Evolutionary conservation across 2,113 vertebrate species (phyloP), one percentile per base, ranked within the genome.

Genomic region (Anguilla rostrata): DNA sequence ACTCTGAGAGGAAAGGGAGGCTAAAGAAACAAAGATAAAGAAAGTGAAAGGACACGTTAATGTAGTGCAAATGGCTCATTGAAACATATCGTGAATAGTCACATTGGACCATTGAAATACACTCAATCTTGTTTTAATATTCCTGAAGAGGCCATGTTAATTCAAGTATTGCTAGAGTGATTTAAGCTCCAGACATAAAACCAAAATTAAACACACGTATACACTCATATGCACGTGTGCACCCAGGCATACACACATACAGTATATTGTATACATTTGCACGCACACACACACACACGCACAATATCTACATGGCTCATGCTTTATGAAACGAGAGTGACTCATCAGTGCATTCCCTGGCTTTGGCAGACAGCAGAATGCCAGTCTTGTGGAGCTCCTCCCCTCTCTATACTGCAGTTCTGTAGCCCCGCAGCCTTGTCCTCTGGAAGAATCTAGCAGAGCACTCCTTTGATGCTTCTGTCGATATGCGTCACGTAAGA

Each of bases 1-100:
- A 96, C 92, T 84, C 92, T 91, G 63, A 95, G 87, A 40, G 95
- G 94, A 86, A 95, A 93, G 0, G 94, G 93, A 0, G 88, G 87
- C 94, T 94, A 20, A 60, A 41, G 81, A 88, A 88, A 26, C 78
- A 81, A 39, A 85, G 26, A 85, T 41, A 63, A 53, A 41, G 11
- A 84, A 79, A 85, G 34, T 56, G 66, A 53, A 20, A 71, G 49
- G 1, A 63, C 41, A 26, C n/a, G 18, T 2, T 26, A 81, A 6
- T 29, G 15, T 34, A 39, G 3, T 39, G 15, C 18, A 39, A 34
- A 39, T 81, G 79, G 39, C 49, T 85, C 16, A n/a, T 14, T 39
- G n/a, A 29, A 29, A 18, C 41, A 79, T 26, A 78, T 75, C 5
- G 1, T 75, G 6, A 75, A 29, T 41, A 41, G 75, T 80, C 14